Base-by-base conservation (phyloP, 2,797 vertebrate genomes). In the Sandelia bainsii region DNA sequence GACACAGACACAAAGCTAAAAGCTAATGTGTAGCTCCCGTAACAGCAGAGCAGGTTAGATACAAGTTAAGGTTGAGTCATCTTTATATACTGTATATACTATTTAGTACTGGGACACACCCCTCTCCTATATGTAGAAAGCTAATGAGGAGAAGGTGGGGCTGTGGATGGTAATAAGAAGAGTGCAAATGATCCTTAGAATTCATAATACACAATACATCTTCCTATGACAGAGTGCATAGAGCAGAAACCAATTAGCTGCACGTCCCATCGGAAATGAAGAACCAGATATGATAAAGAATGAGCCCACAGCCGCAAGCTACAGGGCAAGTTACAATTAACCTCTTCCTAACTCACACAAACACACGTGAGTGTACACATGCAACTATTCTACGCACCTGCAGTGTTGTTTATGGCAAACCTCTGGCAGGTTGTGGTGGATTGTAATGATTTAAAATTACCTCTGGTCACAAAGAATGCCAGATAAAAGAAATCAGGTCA, bases 221-320 rank as follows among this genome's bases (percentile, higher is more conserved):
- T 77, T 90, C 67, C 82, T 79, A 58, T 81, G 88, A 85, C 82
- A 80, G 84, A 81, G 75, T 77, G 25, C 48, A 70, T 8, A 1
- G 77, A 77, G 78, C 84, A 88, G 83, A 90, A 93, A 89, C 86
- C 90, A 92, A 93, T 93, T 91, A 93, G 85, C 81, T 49, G 51
- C 29, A 12, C 8, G 22, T 93, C 88, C 88, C 88, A 83, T 80
- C 82, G 87, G 91, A 93, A 88, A 91, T 83, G 81, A 79, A 83
- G 84, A 82, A 80, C 81, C 40, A 84, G 87, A 91, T 90, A 79
- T 13, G 49, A 88, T 82, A 82, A 85, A 88, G 76, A 85, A 91
- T 84, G 84, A 78, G 82, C 76, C 79, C 64, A 66, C 69, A 82
- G 82, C 87, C 66, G 65, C 72, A 54, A 84, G 84, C 88, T 88